These are phyloP conservation scores for Dasyornis broadbenti DNA, from an alignment of 2,113 vertebrate genomes.

Conservation along the genomic window DNA sequence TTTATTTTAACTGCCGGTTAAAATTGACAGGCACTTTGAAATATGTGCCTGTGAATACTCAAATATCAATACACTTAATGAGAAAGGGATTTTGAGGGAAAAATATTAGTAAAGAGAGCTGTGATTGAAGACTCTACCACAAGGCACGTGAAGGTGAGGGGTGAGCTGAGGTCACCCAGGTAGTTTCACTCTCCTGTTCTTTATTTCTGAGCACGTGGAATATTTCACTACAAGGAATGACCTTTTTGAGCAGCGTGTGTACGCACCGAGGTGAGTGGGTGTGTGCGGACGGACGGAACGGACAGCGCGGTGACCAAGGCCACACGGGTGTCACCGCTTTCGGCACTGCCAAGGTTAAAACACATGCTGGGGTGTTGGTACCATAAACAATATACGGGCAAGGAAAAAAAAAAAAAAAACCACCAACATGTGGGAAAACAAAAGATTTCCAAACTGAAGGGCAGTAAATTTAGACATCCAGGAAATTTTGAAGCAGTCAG, in stretches of 20 bases:
- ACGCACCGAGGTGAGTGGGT: rapidly evolving
- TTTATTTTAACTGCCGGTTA: background rate
- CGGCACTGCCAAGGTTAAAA: background rate
- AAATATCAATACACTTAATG: background rate
- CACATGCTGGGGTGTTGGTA: background rate
- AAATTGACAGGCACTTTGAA: no score
- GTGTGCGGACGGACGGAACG: background rate
- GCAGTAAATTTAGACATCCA: background rate
- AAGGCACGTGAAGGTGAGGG: background rate
- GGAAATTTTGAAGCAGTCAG: background rate
- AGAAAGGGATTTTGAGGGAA: background rate
- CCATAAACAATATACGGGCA: background rate
- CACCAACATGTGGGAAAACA: background rate
- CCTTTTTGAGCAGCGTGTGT: background rate
- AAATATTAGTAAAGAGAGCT: background rate
- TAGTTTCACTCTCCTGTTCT: background rate
- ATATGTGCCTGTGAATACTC: background rate
- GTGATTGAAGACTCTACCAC: background rate
- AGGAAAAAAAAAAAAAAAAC: background rate
- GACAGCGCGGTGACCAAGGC: background rate
- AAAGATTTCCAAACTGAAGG: background rate
- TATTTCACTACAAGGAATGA: background rate
- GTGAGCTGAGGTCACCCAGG: background rate
- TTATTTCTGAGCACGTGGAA: background rate
- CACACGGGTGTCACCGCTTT: background rate